Base-by-base conservation (phyloP, 2,888 invertebrate species). In the Melipona bicolor region DNA sequence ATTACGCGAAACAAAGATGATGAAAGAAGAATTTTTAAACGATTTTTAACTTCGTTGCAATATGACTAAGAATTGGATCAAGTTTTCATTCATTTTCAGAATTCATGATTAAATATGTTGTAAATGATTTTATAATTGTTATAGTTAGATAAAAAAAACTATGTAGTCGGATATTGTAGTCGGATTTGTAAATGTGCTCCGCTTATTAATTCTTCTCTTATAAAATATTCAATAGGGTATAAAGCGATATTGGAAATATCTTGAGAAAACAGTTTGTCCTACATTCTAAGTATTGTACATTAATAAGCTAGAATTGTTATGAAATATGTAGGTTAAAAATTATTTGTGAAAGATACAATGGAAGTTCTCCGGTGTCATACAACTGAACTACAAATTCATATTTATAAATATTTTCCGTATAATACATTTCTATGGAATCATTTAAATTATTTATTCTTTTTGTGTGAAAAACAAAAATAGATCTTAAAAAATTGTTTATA, bases 211-310 rank as follows among this genome's bases (percentile, higher is more conserved):
- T 15, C 67, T 19, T 50, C 6, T 32, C 19, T 61, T 24, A 36
- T 77, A 36, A 52, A 77, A 62, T 77, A 77, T 77, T 71, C 50
- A 62, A 61, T n/a, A 24, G 15, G 70, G 17, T 61, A 59, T 69
- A 61, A 32, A 27, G 32, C 32, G 19, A 69, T 77, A 70, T 70
- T 50, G 76, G 76, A 77, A 77, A 77, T 70, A 77, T 61, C 70
- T 77, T 24, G 70, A 70, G 32, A 13, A 49, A 69, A 59, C 32
- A 49, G 32, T 59, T 70, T 70, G 59, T 19, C 50, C 70, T 61
- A 77, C 17, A 70, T 77, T 77, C 19, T 50, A 61, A 21, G n/a
- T 4, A 19, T 24, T 24, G 19, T 59, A 4, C 17, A 19, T 52
- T 77, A 24, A 24, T 32, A 19, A 24, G 17, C 9, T 27, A n/a